These are phyloP conservation scores for Bostrychus sinensis DNA, from an alignment of 2,113 vertebrate genomes.

Conservation along the genomic window DNA sequence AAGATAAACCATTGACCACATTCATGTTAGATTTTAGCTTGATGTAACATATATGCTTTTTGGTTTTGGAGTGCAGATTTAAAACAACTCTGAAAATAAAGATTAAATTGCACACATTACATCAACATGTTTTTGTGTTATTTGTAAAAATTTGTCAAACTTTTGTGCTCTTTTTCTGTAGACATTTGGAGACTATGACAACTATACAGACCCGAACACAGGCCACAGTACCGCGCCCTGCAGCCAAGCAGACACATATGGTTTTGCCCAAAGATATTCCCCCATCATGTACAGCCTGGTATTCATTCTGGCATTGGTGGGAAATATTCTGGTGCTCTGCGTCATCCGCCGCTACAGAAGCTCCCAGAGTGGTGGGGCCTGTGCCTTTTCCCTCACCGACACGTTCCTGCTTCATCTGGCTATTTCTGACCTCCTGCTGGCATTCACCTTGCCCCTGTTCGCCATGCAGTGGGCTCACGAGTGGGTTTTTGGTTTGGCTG, in stretches of 20 bases:
- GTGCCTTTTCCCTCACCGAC: slow-evolving; percentile 83
- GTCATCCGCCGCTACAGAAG: slow-evolving; percentile 79
- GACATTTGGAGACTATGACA: background rate
- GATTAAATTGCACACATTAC: no score
- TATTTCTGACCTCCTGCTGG: slow-evolving; percentile 86
- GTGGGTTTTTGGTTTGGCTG: slow-evolving; percentile 78
- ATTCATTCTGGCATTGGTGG: slow-evolving; percentile 77
- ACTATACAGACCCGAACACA: background rate
- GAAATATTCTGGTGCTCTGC: slow-evolving; percentile 84
- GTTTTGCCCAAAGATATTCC: slow-evolving; percentile 64
- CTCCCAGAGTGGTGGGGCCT: slow-evolving; percentile 61
- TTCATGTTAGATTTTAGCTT: no score
- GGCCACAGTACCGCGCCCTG: slow-evolving; percentile 51
- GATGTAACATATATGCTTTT: no score
- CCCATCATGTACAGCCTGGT: slow-evolving; percentile 74
- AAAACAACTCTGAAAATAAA: no score
- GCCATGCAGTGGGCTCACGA: slow-evolving; percentile 73
- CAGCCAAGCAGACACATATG: slow-evolving; percentile 17
- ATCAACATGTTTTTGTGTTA: background rate
- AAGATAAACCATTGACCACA: no score
- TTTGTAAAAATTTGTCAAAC: background rate
- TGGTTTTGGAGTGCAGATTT: no score
- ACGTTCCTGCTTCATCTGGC: slow-evolving; percentile 90
- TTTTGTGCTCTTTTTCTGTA: slow-evolving; percentile 10
- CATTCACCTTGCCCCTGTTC: slow-evolving; percentile 85